These are phyloP conservation scores for Drosophila stalkeri DNA, from an alignment of 2,888 invertebrate genomes.

Conservation along the genomic window DNA sequence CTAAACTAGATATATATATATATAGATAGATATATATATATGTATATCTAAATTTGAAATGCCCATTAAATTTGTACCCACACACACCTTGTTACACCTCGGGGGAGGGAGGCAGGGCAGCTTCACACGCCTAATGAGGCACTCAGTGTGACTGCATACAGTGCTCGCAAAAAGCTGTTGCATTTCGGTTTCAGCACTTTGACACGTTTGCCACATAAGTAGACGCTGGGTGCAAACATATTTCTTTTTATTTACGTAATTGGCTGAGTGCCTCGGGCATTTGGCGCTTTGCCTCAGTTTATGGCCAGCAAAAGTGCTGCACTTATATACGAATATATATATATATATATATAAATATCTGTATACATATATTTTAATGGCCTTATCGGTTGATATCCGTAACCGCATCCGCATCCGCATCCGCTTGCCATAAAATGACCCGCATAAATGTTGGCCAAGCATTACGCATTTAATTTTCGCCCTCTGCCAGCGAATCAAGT, in stretches of 20 bases:
- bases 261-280: conserved; percentile 63
- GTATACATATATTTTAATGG: conserved; percentile 58
- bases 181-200: conserved; percentile 75
- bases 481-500: conserved; percentile 28
- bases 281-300: conserved; percentile 58
- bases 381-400: conserved; percentile 63
- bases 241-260: conserved; percentile 73
- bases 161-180: conserved; percentile 41
- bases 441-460: conserved; percentile 63
- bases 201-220: conserved; percentile 73
- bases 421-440: conserved; percentile 79
- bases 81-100: conserved; percentile 45
- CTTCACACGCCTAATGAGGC: conserved; percentile 68
- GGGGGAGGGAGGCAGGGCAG: conserved; percentile 30
- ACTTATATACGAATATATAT: background rate
- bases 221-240: conserved; percentile 20
- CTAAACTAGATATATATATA: background rate
- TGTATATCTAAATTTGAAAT: background rate
- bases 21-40: conserved; percentile 10
- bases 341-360: conserved; percentile 24
- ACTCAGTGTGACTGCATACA: conserved; percentile 42
- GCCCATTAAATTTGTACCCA: conserved; percentile 37
- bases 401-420: conserved; percentile 49
- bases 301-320: conserved; percentile 59
- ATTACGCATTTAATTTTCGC: conserved; percentile 64